Evolutionary conservation across 2,888 invertebrate species (phyloP).

Genomic region (Aphidoletes aphidimyza): DNA sequence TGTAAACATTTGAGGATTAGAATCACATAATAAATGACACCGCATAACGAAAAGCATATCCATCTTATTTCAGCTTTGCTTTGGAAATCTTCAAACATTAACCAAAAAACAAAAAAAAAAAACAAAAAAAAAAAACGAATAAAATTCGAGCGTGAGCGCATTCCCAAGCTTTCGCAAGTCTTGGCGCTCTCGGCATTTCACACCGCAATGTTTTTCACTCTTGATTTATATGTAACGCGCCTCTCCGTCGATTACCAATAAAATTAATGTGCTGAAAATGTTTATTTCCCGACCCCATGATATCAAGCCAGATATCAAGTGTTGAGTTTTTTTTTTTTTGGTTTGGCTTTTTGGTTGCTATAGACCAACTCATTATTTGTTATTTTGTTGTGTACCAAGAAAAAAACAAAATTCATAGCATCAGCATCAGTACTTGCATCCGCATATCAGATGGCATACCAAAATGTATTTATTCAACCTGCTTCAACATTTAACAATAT

Average conservation of each 20-base stretch:
- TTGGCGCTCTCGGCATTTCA: too few relatives aligned
- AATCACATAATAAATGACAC: slow-evolving; percentile 31
- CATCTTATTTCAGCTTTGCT: background rate
- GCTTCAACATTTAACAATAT: background rate
- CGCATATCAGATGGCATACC: background rate
- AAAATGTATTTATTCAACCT: background rate
- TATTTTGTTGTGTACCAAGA: too few relatives aligned
- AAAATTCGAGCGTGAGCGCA: background rate
- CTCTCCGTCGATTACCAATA: background rate
- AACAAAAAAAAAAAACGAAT: background rate
- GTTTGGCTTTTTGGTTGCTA: too few relatives aligned
- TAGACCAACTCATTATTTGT: background rate
- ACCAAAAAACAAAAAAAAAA: background rate
- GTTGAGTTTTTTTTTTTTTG: too few relatives aligned
- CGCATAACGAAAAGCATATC: background rate
- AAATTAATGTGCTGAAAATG: background rate
- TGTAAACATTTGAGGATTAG: slow-evolving; percentile 9
- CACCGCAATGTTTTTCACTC: too few relatives aligned
- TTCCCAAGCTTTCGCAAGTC: background rate
- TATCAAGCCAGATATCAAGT: too few relatives aligned
- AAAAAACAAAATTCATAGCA: too few relatives aligned
- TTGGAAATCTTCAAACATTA: background rate
- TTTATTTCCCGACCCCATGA: too few relatives aligned
- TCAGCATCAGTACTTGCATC: background rate
- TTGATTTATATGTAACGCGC: background rate